Evolutionary conservation across 2,888 invertebrate species (phyloP), one percentile per base, ranked within the genome.

Genomic region (Tyria jacobaeae): DNA sequence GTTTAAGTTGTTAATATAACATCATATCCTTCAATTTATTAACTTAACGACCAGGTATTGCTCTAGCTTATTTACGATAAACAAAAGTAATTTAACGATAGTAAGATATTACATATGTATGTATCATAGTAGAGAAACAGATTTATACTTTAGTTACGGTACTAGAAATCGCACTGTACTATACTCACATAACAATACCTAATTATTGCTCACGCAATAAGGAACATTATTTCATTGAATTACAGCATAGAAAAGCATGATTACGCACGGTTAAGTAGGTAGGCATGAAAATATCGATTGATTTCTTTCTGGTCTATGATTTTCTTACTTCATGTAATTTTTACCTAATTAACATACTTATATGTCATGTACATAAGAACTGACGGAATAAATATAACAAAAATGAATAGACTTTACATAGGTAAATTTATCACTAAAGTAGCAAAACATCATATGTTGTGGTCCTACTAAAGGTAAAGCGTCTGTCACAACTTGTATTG

Each of bases 1-100:
- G 73, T 76, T 68, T 50, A 54, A 70, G 66, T 69, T 74, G 64
- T 75, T 64, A 80, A 82, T 81, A 80, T 83, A 79, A 27, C 27
- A 27, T 27, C 27, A 27, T 27, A 4, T 27, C 27, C 27, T 27
- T 76, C 64, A 62, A 53, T 70, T 67, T 68, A 70, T 73, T 63
- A 55, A 44, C 44, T 15, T 7, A n/a, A 35, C 54, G 31, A 51
- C 41, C 1, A 27, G 27, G n/a, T 21, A 27, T n/a, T 64, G 34
- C 50, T 44, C 7, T 44, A 3, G 14, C 15, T 57, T 57, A 41
- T 59, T 35, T 50, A 17, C 17, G 21, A 68, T 59, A 65, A 14
- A 25, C 14, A 47, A 60, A 27, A 57, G 2, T 63, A 70, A 39
- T 0, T 0, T 2, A 15, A 56, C 49, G 0, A 0, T 0, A 0